Evolutionary conservation across 2,888 invertebrate species (phyloP), one percentile per base, ranked within the genome.

Genomic region (Branchipolynoe longqiensis): DNA sequence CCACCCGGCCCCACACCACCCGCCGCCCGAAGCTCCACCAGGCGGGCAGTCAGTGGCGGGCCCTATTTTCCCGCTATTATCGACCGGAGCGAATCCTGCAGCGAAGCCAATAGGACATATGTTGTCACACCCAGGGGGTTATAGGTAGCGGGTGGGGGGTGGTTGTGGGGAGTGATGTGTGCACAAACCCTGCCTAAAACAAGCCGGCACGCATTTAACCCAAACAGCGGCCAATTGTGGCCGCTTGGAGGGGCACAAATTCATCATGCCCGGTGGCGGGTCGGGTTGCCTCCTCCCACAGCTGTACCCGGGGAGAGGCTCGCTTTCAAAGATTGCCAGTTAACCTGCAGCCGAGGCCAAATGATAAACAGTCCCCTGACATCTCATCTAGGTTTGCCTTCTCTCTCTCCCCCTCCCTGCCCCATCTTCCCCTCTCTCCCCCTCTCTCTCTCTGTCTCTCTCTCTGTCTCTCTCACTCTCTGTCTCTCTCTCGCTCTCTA

Each of bases 301-400:
- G 31, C 31, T 33, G 28, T 8, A 14, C 33, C 36, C 6, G 33
- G 36, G 69, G 38, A 28, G n/a, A n/a, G 38, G n/a, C 69, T 38
- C 69, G 6, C 38, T 14, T 38, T 69, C 69, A 38, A 69, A 69
- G 69, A 69, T 69, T 69, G 69, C 69, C 69, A 69, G 69, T 69
- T 69, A 69, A 69, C 69, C 69, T 69, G 28, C 25, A 31, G 36
- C 6, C 4, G 69, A 31, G 69, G 69, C 69, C 31, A 69, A 69
- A 69, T 69, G 36, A 69, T 69, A 69, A 69, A 69, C 69, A 69
- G 36, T 69, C 69, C 69, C 69, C 33, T 36, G 69, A 69, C 69
- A 69, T 12, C 33, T 12, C 69, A 69, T 69, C 69, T 69, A 28
- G 6, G 62, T 28, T 31, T 69, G 62, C 62, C n/a, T 12, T 25